Evolutionary conservation across 1,140 invertebrate genomes (phyloP).

Genomic region (Leptinotarsa defecta): DNA sequence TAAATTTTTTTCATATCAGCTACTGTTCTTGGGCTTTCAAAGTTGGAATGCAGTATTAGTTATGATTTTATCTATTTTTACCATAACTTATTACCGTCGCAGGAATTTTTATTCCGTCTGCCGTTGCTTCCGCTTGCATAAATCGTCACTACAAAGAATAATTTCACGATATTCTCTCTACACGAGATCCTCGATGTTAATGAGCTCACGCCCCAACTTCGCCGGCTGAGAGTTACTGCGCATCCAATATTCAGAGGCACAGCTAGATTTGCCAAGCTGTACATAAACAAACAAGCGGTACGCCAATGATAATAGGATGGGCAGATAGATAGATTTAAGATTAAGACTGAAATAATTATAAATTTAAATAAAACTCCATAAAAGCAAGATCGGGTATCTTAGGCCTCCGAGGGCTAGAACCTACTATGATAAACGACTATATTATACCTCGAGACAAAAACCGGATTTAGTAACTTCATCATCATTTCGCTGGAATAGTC

Average conservation of each 20-base stretch:
- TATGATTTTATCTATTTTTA: neutral
- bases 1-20: too few relatives aligned
- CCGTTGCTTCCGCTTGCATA: too few relatives aligned
- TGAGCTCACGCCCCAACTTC: neutral
- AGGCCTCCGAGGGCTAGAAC: constrained; percentile 35
- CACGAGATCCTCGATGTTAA: too few relatives aligned
- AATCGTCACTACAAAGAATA: neutral
- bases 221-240: neutral
- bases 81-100: neutral
- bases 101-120: too few relatives aligned
- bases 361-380: constrained; percentile 35
- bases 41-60: neutral
- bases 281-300: neutral
- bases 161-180: neutral
- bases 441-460: constrained; percentile 48
- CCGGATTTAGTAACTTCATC: constrained; percentile 52
- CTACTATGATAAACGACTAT: constrained; percentile 51
- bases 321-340: constrained; percentile 10
- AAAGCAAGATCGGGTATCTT: constrained; percentile 43
- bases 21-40: too few relatives aligned
- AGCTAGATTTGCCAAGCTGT: too few relatives aligned
- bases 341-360: constrained; percentile 20
- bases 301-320: constrained; percentile 1
- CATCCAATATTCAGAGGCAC: too few relatives aligned
- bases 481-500: constrained; percentile 27